Evolutionary conservation across 1,140 invertebrate species (phyloP).

Genomic region (Galendromus occidentalis): DNA sequence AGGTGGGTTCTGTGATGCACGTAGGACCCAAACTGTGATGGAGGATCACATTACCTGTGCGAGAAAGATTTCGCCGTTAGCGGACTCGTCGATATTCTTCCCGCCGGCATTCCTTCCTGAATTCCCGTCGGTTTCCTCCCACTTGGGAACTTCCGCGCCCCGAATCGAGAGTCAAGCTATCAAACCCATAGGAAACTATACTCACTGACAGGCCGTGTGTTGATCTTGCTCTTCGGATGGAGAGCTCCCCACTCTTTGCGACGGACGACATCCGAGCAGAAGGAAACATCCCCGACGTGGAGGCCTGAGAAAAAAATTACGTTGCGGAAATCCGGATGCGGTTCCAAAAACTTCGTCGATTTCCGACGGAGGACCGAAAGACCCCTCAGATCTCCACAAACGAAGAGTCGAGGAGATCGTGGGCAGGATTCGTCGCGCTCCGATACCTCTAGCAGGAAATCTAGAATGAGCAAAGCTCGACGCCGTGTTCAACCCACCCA

Average conservation of each 20-base stretch:
- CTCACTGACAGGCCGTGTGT: neutral
- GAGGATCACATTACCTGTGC: conserved; percentile 14
- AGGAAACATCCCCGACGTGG: neutral
- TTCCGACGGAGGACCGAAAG: no score
- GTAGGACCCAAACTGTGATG: conserved; percentile 14
- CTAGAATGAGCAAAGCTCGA: no score
- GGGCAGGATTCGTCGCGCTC: no score
- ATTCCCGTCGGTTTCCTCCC: neutral
- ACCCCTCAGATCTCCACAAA: no score
- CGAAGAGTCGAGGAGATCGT: no score
- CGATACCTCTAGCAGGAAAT: no score
- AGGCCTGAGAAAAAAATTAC: neutral
- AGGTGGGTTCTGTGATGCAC: conserved; percentile 9
- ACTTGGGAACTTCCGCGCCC: neutral
- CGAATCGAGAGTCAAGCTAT: neutral
- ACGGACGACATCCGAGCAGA: neutral
- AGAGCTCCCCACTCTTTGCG: neutral
- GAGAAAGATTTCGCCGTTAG: neutral
- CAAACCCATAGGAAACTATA: neutral
- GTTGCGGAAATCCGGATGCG: neutral
- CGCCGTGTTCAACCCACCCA: no score
- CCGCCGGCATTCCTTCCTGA: neutral
- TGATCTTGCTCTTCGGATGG: neutral
- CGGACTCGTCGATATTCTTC: neutral
- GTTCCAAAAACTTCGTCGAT: no score